A percentile compares a stretch with the other conserved stretches of the same genome.
Evolutionary conservation across 2,113 vertebrate genomes (phyloP).

Genomic region (Aspiorhynchus laticeps): DNA sequence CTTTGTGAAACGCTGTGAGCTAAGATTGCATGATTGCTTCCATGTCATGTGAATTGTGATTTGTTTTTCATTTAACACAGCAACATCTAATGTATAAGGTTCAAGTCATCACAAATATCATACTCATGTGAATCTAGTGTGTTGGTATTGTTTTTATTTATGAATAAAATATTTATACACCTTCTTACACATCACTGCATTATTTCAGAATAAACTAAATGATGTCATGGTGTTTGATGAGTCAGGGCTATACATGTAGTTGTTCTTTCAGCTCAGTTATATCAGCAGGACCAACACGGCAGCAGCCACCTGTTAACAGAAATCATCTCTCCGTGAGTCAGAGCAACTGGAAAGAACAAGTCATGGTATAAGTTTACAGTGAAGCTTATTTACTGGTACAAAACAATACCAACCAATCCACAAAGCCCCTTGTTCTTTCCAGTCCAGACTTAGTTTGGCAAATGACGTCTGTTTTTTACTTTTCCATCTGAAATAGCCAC

Average conservation of each 20-base stretch:
- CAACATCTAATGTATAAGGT: slow-evolving; percentile 39
- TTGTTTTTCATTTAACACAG: slow-evolving; percentile 41
- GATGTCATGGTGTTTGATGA: neutral
- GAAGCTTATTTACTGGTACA: slow-evolving; percentile 7
- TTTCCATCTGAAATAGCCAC: slow-evolving; percentile 69
- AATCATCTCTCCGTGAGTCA: neutral
- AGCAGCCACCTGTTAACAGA: slow-evolving; percentile 76
- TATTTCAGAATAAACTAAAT: neutral
- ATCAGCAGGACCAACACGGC: slow-evolving; percentile 69
- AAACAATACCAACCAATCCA: slow-evolving; percentile 72
- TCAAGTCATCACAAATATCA: slow-evolving; percentile 34
- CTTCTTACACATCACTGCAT: slow-evolving; percentile 48
- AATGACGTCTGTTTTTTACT: slow-evolving; percentile 43
- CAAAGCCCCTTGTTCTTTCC: slow-evolving; percentile 75
- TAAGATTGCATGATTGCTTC: slow-evolving; percentile 58
- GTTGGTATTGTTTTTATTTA: slow-evolving; percentile 64
- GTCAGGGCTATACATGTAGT: slow-evolving; percentile 50
- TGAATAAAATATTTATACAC: slow-evolving; percentile 68
- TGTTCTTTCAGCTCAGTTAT: slow-evolving; percentile 65
- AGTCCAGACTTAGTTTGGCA: slow-evolving; percentile 64
- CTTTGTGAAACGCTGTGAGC: slow-evolving; percentile 53
- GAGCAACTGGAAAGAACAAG: neutral
- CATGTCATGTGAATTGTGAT: slow-evolving; percentile 49
- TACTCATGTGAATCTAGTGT: slow-evolving; percentile 54
- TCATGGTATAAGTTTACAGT: neutral